phyloP scores from a whole-genome alignment of 2,888 invertebrate genomes.

The Archips crataeganus region DNA sequence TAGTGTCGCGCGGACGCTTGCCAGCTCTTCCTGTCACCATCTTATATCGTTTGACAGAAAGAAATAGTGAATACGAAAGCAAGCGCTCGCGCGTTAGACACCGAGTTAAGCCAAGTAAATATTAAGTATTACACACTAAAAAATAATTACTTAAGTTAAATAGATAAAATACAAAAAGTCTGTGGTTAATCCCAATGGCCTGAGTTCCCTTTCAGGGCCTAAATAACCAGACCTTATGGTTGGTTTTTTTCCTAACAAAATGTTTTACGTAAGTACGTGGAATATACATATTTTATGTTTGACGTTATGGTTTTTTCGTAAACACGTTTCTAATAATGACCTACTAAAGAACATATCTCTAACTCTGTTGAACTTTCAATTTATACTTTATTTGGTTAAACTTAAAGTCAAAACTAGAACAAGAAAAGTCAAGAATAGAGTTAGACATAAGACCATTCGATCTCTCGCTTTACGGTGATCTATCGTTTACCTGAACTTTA shows the following conservation, averaged over 20 bases:
- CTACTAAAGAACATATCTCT: not conserved
- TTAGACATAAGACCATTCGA: not conserved
- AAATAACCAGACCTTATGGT: too few relatives aligned
- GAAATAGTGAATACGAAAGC: too few relatives aligned
- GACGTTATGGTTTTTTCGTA: conserved; percentile 20
- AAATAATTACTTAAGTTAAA: too few relatives aligned
- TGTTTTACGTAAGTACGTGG: conserved; percentile 5
- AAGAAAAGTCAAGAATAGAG: not conserved
- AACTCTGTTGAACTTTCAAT: not conserved
- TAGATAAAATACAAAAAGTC: too few relatives aligned
- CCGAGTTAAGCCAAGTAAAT: too few relatives aligned
- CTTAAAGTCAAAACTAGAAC: not conserved
- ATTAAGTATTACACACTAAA: too few relatives aligned
- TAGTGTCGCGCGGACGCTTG: too few relatives aligned
- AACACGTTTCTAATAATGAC: not conserved
- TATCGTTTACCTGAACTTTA: conserved; percentile 27
- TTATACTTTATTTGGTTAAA: not conserved
- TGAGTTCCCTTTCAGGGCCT: too few relatives aligned
- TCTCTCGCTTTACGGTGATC: not conserved
- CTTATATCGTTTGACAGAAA: too few relatives aligned
- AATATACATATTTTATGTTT: conserved; percentile 22
- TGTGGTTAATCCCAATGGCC: too few relatives aligned
- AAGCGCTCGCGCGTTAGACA: too few relatives aligned
- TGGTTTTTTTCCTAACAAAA: not conserved
- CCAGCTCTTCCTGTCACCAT: too few relatives aligned